Evolutionary conservation across 2,797 vertebrate species (phyloP), one percentile per base, ranked within the genome.

Genomic region (Argya squamiceps): DNA sequence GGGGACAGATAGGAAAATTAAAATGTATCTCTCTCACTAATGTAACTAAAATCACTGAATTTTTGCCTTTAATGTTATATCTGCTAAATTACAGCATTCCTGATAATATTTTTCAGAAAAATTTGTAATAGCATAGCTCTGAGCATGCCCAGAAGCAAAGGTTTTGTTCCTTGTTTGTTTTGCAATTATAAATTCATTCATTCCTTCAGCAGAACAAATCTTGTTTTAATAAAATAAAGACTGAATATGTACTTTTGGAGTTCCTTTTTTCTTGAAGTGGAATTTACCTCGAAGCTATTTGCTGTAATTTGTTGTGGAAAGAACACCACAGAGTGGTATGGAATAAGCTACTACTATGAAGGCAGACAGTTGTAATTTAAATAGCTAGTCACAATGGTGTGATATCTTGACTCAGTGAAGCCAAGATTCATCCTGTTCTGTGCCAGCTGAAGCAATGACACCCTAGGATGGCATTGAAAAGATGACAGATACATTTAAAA

Each of bases 201-300:
- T 92, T 94, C 85, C 46, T 95, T 96, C 78, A 88, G 69, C 56
- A 88, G 83, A 95, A 83, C 49, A 84, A 36, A 78, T 41, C 41
- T 84, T 93, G 34, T 91, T 93, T 88, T 88, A 91, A 95, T 96
- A 96, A 96, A 97, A 89, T 75, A 70, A 94, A 95, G 16, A 69
- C 37, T 81, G 23, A 73, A 76, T 81, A 82, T 69, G 6, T 12
- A 2, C 12, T 88, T 70, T 55, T 88, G 81, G 79, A 68, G 69
- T 88, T 91, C 69, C 11, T 93, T 93, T 93, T 58, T 95, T 94
- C 50, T 71, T 69, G 37, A 81, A 79, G 21, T 63, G 17, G 30
- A 65, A 39, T 86, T 84, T 81, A 65, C 26, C 69, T 71, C 60
- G n/a, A 70, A 69, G 55, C 19, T 65, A n/a, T 49, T 71, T 82